phyloP scores from a whole-genome alignment of 2,113 vertebrate genomes.

The Chaetops frenatus region DNA sequence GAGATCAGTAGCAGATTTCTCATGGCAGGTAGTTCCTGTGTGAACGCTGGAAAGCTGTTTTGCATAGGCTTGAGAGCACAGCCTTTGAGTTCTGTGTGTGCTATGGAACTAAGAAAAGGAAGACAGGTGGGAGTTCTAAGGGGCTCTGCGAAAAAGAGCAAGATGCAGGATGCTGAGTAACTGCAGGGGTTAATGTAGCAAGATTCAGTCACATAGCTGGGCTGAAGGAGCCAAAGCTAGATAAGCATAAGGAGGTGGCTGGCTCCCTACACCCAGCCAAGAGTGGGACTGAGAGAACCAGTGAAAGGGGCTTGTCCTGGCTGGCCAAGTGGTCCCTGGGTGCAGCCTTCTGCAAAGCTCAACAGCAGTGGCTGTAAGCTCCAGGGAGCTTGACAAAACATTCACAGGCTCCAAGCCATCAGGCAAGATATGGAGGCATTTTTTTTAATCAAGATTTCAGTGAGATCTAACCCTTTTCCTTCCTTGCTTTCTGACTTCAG shows the following conservation, averaged over 20 bases:
- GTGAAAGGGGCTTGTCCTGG: neutral
- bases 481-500: neutral
- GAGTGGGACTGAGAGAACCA: accelerated
- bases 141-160: neutral
- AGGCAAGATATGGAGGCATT: accelerated
- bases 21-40: neutral
- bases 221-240: neutral
- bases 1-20: neutral
- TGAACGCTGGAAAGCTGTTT: neutral
- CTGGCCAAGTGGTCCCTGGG: neutral
- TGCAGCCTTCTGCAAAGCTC: neutral
- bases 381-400: neutral
- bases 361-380: neutral
- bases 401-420: neutral
- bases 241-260: neutral
- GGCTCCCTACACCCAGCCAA: neutral
- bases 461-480: neutral
- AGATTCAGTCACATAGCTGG: neutral
- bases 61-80: neutral
- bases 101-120: neutral
- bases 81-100: neutral
- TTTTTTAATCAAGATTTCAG: neutral
- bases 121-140: neutral
- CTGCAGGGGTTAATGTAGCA: neutral
- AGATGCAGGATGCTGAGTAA: neutral